These are phyloP conservation scores for Drosophila pseudotakahashii DNA, from an alignment of 2,888 invertebrate genomes.

Conservation along the genomic window DNA sequence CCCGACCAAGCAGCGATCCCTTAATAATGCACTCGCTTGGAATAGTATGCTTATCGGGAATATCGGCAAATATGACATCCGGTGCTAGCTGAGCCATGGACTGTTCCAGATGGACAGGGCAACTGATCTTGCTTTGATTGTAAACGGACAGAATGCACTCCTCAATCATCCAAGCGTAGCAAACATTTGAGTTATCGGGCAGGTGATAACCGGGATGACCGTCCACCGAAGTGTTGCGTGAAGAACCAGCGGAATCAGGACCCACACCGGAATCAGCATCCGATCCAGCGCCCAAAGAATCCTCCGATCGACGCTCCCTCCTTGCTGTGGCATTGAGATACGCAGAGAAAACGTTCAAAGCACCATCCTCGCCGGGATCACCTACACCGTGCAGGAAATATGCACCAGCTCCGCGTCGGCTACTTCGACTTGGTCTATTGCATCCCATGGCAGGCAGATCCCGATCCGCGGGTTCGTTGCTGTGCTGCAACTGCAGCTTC, in stretches of 20 bases:
- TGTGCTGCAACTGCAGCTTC: conserved; percentile 77
- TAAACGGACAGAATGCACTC: conserved; percentile 96
- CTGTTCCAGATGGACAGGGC: conserved; percentile 92
- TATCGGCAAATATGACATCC: conserved; percentile 96
- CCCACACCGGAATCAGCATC: conserved; percentile 96
- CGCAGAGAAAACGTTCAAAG: conserved; percentile 79
- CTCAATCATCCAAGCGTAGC: conserved; percentile 96
- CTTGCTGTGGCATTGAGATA: conserved; percentile 79
- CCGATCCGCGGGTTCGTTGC: conserved; percentile 73
- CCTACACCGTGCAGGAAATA: conserved; percentile 66
- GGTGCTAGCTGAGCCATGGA: conserved; percentile 93
- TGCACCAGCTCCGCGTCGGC: conserved; percentile 55
- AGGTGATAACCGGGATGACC: conserved; percentile 87
- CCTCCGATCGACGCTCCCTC: conserved; percentile 75
- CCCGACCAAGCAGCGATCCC: conserved; percentile 93
- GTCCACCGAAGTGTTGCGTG: conserved; percentile 93
- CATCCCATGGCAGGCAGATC: conserved; percentile 53
- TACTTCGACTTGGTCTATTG: conserved; percentile 66
- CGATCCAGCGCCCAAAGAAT: conserved; percentile 86
- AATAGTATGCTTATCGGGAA: conserved; percentile 92
- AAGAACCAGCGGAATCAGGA: conserved; percentile 91
- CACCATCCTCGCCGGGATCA: conserved; percentile 73
- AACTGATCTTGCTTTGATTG: conserved; percentile 88
- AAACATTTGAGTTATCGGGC: conserved; percentile 83
- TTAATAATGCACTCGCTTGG: conserved; percentile 92